Evolutionary conservation across 1,140 invertebrate genomes (phyloP), one percentile per base, ranked within the genome.

Genomic region (Glossosoma conforme): DNA sequence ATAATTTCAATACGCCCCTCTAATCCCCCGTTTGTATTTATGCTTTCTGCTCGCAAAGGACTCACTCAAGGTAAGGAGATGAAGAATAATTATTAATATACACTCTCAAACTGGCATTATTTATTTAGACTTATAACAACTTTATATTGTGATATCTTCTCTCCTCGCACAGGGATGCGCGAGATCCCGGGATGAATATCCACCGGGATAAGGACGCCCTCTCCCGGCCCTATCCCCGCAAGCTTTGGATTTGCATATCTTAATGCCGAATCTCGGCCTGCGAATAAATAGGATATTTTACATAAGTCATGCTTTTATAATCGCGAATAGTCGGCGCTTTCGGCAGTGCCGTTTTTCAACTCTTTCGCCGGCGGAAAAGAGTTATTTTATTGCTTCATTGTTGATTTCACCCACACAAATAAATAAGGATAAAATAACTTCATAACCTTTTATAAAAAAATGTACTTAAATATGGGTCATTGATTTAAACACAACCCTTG

Each of bases 211-310:
- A 41, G 28, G 17, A 17, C 37, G 13, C 46, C 10, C 24, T 13
- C 52, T 18, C 32, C n/a, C n/a, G n/a, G n/a, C n/a, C 38, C 19
- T 20, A 37, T 20, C 13, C 32, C 48, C 25, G 25, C 24, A n/a
- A 24, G 20, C 14, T 25, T 21, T 28, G 21, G 28, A 54, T 54
- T 54, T 54, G 32, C 52, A 54, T 54, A 54, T 47, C 44, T 47
- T 42, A 45, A 53, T 38, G 36, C 22, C 24, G 18, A 18, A 46
- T 46, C 52, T 46, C 18, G 14, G 21, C 46, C 20, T 18, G 15
- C 15, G 41, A 41, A 48, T 48, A 41, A 48, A 48, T 48, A 41
- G 37, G 17, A 35, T 37, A 20, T 36, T 38, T 38, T 37, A 37
- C 36, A 38, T 38, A 38, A 38, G 36, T 38, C 36, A 38, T 38